Evolutionary conservation across 2,113 vertebrate species (phyloP).

Genomic region (Eubucco bourcierii): DNA sequence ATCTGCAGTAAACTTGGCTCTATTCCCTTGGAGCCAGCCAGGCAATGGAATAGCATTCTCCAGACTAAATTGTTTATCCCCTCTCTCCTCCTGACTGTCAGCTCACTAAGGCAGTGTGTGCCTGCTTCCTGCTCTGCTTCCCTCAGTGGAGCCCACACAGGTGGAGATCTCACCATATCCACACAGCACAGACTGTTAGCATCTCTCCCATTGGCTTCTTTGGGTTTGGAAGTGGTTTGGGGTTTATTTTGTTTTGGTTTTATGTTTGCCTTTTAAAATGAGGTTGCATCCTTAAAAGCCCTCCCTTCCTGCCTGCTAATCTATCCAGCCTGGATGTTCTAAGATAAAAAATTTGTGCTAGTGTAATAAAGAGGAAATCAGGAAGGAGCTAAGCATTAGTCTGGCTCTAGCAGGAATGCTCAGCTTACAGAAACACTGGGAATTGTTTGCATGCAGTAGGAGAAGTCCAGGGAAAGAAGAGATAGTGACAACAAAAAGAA

Average conservation of each 20-base stretch:
- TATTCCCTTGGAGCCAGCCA: not conserved
- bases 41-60: not conserved
- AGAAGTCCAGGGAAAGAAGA: not conserved
- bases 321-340: not conserved
- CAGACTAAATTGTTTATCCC: not conserved
- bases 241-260: not conserved
- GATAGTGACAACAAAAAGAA: not conserved
- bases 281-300: not conserved
- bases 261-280: not conserved
- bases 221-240: not conserved
- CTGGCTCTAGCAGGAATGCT: not conserved
- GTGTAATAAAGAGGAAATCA: not conserved
- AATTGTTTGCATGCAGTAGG: not conserved
- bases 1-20: not conserved
- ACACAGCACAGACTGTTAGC: not conserved
- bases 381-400: not conserved
- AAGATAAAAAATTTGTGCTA: not conserved
- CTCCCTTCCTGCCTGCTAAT: not conserved
- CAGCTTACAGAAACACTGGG: not conserved
- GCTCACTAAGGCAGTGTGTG: not conserved
- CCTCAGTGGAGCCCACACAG: rapidly evolving
- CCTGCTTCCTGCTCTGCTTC: not conserved
- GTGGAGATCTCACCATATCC: not conserved
- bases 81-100: not conserved
- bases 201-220: not conserved